Percentiles rank a stretch among this genome's conserved stretches.
These are phyloP conservation scores for Rhopalosiphum padi DNA, from an alignment of 1,140 invertebrate genomes.

Conservation along the genomic window DNA sequence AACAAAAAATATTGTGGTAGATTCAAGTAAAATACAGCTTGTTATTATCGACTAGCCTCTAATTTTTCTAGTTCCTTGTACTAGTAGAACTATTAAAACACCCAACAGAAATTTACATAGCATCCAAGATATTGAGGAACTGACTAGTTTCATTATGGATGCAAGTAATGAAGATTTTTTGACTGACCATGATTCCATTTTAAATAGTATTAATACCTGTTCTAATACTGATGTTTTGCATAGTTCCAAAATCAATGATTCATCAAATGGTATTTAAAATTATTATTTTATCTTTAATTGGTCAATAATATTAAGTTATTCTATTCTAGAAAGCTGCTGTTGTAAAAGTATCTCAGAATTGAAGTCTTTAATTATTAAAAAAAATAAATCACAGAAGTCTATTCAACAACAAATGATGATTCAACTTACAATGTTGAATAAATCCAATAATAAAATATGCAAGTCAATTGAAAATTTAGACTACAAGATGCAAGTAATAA, in stretches of 20 bases:
- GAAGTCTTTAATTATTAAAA: background rate
- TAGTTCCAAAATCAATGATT: background rate
- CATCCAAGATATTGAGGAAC: background rate
- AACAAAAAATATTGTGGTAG: too few species aligned
- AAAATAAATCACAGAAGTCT: background rate
- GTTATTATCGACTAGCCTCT: background rate
- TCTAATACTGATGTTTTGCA: background rate
- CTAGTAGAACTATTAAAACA: background rate
- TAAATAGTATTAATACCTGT: background rate
- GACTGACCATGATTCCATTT: background rate
- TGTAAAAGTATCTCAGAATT: background rate
- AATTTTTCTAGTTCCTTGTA: background rate
- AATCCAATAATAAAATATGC: background rate
- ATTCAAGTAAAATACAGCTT: too few species aligned
- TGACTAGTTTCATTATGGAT: background rate
- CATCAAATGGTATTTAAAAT: background rate
- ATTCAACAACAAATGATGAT: background rate
- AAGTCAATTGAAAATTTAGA: background rate
- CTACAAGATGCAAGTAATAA: background rate
- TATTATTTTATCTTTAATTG: background rate
- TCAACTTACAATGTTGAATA: background rate
- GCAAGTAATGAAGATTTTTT: background rate
- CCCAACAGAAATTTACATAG: background rate
- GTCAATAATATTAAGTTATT: background rate
- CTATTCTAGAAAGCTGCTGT: background rate